Base-by-base conservation (phyloP, 1,140 invertebrate species). In the Drosophila biarmipes region DNA sequence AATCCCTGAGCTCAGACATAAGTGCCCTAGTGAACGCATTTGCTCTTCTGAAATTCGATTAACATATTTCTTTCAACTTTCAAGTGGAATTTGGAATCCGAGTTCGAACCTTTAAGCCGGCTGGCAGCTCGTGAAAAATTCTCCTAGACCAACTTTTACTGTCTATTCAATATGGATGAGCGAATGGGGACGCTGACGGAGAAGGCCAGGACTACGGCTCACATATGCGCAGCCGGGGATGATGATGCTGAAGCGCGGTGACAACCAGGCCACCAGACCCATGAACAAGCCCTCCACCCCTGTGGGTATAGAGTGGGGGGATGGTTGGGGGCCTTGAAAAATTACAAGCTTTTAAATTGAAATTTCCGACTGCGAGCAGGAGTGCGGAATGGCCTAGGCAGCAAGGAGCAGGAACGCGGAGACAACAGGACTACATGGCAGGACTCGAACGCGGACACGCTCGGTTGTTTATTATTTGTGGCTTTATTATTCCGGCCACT, bases 301-400 rank as follows among this genome's bases (percentile, higher is more conserved):
- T 11, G 14, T 46, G 35, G 12, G 19, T 35, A 12, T n/a, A 1
- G 6, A n/a, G 11, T 19, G 15, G 40, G 40, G 29, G 42, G 29
- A 15, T 15, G 38, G 38, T n/a, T 37, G 11, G 31, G 40, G 38
- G 31, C 67, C 81, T 86, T 86, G 76, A 73, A 77, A 76, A 77
- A 80, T 86, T 62, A 72, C 62, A 54, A 68, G 55, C 61, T 73
- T 63, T 77, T 77, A 75, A 77, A 86, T 81, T 86, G 68, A 74
- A 81, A 87, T 75, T 86, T 85, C 59, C 48, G 69, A 78, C 68
- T 78, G 81, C 59, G 74, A 73, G 56, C 45, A 58, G 19, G n/a
- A 15, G n/a, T 34, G 31, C 27, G 31, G 38, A 64, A 51, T 42
- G 24, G 42, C 57, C 52, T 31, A 31, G 31, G 24, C 1, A 8